A percentile compares a stretch with the other conserved stretches of the same genome.
These are phyloP conservation scores for Sympetrum striolatum DNA, from an alignment of 2,888 invertebrate species.

Conservation along the genomic window DNA sequence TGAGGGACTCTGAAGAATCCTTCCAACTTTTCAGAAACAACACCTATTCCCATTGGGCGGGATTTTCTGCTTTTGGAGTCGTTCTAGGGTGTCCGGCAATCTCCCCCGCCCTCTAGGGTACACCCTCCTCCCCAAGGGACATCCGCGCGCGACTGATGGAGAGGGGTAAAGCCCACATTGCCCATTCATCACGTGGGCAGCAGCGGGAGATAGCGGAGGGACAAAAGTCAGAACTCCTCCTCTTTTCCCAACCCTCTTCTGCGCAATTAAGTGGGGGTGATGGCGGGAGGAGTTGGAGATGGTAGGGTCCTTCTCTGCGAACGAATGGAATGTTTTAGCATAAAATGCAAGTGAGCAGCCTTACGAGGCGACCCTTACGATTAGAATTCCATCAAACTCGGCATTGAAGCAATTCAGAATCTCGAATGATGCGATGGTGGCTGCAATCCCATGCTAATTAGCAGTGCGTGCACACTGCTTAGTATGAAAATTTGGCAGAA, in stretches of 20 bases:
- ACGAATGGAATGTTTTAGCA: too few species aligned
- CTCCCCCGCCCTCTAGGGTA: background rate
- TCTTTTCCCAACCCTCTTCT: background rate
- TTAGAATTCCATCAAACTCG: background rate
- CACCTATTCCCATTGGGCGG: background rate
- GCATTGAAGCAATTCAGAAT: background rate
- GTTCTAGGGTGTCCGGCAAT: background rate
- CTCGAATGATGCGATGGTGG: too few species aligned
- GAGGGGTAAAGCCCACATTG: background rate
- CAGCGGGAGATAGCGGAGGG: background rate
- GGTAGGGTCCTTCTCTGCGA: background rate
- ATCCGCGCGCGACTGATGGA: background rate
- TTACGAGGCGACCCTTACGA: background rate
- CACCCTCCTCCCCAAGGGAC: background rate
- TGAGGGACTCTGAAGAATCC: too few species aligned
- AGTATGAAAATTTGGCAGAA: too few species aligned
- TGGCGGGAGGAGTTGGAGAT: too few species aligned
- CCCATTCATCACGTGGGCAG: background rate
- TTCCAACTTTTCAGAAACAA: too few species aligned
- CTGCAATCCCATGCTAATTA: too few species aligned
- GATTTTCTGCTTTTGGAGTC: background rate
- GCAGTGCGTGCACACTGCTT: too few species aligned
- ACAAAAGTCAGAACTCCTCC: background rate
- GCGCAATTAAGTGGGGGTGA: background rate
- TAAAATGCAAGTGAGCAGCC: too few species aligned